These are phyloP conservation scores for Yponomeuta cagnagella DNA, from an alignment of 2,888 invertebrate genomes.

Conservation along the genomic window DNA sequence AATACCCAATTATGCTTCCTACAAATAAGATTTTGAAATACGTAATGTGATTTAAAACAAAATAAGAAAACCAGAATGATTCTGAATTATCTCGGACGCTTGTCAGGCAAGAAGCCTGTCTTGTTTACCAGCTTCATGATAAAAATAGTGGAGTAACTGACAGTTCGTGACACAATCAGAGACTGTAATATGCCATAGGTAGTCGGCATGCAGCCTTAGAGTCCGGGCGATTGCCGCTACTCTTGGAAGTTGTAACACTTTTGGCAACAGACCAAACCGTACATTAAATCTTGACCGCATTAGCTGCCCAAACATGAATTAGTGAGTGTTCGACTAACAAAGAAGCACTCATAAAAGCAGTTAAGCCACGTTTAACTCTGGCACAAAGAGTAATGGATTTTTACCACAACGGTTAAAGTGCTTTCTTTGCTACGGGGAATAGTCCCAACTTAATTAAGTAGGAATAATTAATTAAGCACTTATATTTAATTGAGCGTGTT, in stretches of 20 bases:
- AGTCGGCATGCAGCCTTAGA: neutral
- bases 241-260: neutral
- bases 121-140: too few relatives aligned
- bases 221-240: neutral
- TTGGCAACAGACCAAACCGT: neutral
- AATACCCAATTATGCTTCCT: too few relatives aligned
- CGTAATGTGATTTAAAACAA: too few relatives aligned
- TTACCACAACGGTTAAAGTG: constrained; percentile 9
- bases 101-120: too few relatives aligned
- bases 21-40: too few relatives aligned
- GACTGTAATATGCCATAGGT: neutral
- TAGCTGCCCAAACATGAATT: constrained; percentile 10
- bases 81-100: too few relatives aligned
- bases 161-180: too few relatives aligned
- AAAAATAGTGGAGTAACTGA: too few relatives aligned
- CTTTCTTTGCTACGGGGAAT: neutral
- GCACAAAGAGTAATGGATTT: constrained; percentile 11
- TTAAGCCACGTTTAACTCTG: neutral
- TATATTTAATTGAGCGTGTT: neutral
- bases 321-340: constrained; percentile 8
- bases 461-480: neutral
- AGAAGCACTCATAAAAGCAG: constrained; percentile 2
- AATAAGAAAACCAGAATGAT: too few relatives aligned
- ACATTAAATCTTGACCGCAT: constrained; percentile 8
- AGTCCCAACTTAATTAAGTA: constrained; percentile 6